phyloP scores from a whole-genome alignment of 2,113 vertebrate species.

The Tenrec ecaudatus region DNA sequence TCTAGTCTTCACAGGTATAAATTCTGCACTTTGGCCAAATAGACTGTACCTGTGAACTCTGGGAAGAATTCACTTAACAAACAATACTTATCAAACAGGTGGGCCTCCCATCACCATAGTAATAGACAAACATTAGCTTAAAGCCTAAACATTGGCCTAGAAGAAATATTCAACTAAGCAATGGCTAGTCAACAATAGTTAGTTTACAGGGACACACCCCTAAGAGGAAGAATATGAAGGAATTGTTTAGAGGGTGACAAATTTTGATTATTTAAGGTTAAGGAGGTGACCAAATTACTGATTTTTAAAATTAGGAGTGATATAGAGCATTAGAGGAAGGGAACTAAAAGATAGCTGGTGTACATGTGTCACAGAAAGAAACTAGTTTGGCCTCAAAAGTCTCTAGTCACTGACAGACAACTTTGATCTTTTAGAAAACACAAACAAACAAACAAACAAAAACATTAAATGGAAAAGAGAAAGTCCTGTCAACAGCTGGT shows the following conservation, averaged over 20 bases:
- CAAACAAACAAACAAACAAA: too few species aligned
- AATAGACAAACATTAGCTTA: too few species aligned
- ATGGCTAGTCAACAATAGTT: background rate
- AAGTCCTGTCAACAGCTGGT: too few species aligned
- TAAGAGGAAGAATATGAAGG: background rate
- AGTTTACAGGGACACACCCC: background rate
- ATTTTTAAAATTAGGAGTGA: background rate
- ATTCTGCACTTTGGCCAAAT: background rate
- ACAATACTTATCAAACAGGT: background rate
- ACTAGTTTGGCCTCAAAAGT: constrained; percentile 17
- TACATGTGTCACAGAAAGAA: background rate
- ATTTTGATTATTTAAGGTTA: background rate
- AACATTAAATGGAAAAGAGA: too few species aligned
- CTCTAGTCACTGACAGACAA: background rate
- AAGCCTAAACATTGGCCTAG: background rate
- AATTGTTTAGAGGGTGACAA: background rate
- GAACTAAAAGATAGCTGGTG: constrained; percentile 25
- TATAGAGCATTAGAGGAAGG: background rate
- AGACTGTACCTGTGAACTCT: background rate
- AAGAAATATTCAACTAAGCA: background rate
- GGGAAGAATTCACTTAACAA: background rate
- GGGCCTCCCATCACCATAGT: fast-evolving
- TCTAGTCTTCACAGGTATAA: background rate
- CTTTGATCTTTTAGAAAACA: too few species aligned
- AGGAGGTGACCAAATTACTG: background rate